These are phyloP conservation scores for Drosophila sechellia DNA, from an alignment of 1,140 invertebrate species.

Conservation along the genomic window DNA sequence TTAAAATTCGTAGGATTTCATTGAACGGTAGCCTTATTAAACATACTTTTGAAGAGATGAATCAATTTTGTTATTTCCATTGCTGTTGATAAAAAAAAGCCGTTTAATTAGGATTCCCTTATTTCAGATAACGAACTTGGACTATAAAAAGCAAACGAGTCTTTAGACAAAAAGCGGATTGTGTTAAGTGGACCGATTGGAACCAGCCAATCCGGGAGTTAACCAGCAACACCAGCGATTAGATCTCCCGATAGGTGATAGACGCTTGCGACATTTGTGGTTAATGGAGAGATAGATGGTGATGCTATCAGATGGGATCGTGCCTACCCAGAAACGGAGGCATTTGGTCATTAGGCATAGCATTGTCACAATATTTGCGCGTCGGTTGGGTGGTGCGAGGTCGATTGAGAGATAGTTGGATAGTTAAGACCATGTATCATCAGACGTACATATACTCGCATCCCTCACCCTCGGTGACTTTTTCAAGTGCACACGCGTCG, in stretches of 20 bases:
- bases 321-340: slow-evolving; percentile 7
- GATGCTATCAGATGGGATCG: slow-evolving; percentile 6
- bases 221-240: slow-evolving; percentile 10
- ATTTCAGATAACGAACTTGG: no score
- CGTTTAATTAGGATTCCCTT: neutral
- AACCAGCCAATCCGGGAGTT: slow-evolving; percentile 3
- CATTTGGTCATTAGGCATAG: slow-evolving; percentile 51
- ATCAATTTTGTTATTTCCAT: no score
- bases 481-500: slow-evolving; percentile 47
- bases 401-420: slow-evolving; percentile 23
- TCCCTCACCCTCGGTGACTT: slow-evolving; percentile 7
- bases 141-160: neutral
- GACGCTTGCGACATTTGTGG: slow-evolving; percentile 56
- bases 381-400: slow-evolving; percentile 9
- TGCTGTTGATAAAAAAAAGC: neutral
- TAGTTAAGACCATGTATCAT: slow-evolving; percentile 1
- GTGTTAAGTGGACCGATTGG: neutral
- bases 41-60: neutral
- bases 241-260: slow-evolving; percentile 6
- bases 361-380: slow-evolving; percentile 74
- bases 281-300: slow-evolving; percentile 37
- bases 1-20: no score
- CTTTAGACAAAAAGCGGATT: neutral
- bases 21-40: no score
- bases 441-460: neutral